Evolutionary conservation across 2,113 vertebrate genomes (phyloP).

Genomic region (Psilopogon haemacephalus): DNA sequence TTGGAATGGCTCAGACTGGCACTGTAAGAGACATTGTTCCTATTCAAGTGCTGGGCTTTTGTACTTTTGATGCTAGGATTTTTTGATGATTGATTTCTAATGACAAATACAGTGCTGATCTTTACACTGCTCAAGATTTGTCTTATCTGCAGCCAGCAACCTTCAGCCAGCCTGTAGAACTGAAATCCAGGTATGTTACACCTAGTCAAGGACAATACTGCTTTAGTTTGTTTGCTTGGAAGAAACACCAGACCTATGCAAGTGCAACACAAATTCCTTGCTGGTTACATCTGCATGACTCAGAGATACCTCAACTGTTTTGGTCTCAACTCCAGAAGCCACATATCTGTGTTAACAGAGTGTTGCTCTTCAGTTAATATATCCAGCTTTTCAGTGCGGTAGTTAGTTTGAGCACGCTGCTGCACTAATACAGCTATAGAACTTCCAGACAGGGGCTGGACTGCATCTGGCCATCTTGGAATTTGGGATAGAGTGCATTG

Average conservation of each 20-base stretch:
- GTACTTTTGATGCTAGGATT: slow-evolving; percentile 23
- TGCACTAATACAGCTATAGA: not conserved
- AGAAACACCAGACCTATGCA: slow-evolving; percentile 21
- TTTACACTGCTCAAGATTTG: not conserved
- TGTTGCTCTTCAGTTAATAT: not conserved
- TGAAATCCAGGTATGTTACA: slow-evolving; percentile 18
- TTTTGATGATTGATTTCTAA: slow-evolving; percentile 7
- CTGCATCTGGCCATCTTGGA: not conserved
- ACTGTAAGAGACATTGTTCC: not conserved
- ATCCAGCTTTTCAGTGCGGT: not conserved
- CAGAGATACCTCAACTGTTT: not conserved
- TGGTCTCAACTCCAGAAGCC: not conserved
- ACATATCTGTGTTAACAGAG: not conserved
- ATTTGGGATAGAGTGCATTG: not conserved
- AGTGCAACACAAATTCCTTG: slow-evolving; percentile 22
- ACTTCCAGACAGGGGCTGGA: not conserved
- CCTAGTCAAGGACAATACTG: not conserved
- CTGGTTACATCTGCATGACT: not conserved
- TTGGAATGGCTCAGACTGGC: slow-evolving; percentile 31
- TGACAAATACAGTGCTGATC: not conserved
- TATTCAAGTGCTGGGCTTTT: slow-evolving; percentile 22
- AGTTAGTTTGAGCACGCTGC: not conserved
- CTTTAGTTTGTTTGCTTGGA: not conserved
- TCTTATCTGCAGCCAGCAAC: slow-evolving; percentile 37
- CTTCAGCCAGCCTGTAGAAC: not conserved